Evolutionary conservation across 1,140 invertebrate genomes (phyloP), one percentile per base, ranked within the genome.

Genomic region (Antheraea pernyi): DNA sequence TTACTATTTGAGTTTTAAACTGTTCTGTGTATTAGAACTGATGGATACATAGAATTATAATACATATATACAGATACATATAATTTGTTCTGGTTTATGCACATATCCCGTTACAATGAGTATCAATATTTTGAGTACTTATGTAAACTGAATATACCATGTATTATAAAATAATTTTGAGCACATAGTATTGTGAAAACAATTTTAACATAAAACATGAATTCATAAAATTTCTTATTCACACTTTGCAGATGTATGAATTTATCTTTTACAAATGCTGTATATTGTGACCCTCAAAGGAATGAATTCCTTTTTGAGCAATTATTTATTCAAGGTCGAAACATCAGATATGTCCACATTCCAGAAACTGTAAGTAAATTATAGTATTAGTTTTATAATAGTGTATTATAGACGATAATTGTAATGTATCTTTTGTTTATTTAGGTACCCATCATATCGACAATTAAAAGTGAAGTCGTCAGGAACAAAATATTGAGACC

Each of bases 291-390:
- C 84, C 85, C 93, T 11, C 88, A 91, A 81, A 94, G 94, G 16
- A 87, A 93, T 81, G 87, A 92, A 82, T 91, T 77, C 70, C 63
- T n/a, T 53, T 92, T 91, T 80, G 88, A 93, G 62, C 75, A 86
- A 71, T 93, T 96, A 73, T 96, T 95, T 85, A 81, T 96, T 18
- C 94, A 95, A 60, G 94, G 93, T 9, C 84, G 94, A 69, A 95
- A 95, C 69, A 94, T 96, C 69, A 92, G 95, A 78, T 95, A 94
- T 83, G 93, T 96, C 7, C 95, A 95, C 69, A 94, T 96, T 71
- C 95, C 95, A 36, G 92, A 94, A 71, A 85, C 93, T 71, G 94
- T 95, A 80, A 94, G 94, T 93, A 75, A 66, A 53, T 48, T 36
- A 42, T 58, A 16, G 46, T 4, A 53, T 42, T 53, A 5, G 62